Conservation (phyloP, 2,888 invertebrate species). For the Acholoe squamosa region DNA sequence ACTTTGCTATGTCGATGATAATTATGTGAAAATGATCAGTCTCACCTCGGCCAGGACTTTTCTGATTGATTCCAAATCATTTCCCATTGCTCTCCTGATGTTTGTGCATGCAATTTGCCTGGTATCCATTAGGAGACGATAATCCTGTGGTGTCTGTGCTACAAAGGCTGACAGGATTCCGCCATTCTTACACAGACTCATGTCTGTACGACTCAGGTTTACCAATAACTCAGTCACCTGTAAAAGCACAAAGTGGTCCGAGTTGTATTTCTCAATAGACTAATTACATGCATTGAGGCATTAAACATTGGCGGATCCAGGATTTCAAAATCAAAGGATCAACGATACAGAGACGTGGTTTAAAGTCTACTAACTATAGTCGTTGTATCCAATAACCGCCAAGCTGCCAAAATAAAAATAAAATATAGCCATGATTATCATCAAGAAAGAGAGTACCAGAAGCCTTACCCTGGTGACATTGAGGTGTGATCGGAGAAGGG, state of each 20-base stretch:
- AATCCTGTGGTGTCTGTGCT: not conserved
- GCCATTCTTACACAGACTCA: not conserved
- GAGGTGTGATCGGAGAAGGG: not conserved
- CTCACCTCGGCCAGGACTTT: not conserved
- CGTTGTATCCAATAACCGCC: no score
- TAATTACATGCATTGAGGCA: no score
- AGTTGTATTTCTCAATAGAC: no score
- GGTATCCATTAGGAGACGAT: not conserved
- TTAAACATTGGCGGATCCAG: no score
- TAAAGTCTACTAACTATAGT: no score
- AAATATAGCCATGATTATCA: no score
- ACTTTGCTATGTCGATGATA: no score
- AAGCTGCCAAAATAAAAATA: no score
- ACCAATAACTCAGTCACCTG: not conserved
- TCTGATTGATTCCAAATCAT: not conserved
- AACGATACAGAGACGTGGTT: no score
- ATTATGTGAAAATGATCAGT: not conserved
- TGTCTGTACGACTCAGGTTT: no score
- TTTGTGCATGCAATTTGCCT: not conserved
- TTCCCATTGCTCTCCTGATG: not conserved
- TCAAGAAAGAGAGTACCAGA: not conserved
- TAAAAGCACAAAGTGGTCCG: not conserved
- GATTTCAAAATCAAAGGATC: no score
- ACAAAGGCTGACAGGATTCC: not conserved
- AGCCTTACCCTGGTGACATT: slow-evolving; percentile 36